phyloP scores from a whole-genome alignment of 2,888 invertebrate genomes.

The Sinotaia quadrata region DNA sequence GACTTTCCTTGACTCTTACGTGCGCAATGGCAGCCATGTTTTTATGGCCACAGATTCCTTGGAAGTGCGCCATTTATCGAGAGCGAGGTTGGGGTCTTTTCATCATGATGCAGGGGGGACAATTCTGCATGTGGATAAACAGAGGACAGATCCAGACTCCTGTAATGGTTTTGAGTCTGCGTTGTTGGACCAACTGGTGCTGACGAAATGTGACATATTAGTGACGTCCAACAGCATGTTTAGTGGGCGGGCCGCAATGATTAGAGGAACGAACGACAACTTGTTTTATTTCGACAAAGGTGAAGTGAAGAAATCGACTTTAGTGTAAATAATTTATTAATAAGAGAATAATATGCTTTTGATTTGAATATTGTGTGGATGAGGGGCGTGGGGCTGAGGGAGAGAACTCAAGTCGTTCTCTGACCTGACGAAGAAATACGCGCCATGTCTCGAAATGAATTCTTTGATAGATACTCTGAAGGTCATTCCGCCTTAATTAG shows the following conservation, averaged over 20 bases:
- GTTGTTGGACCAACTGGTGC: constrained; percentile 34
- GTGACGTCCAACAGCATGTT: constrained; percentile 34
- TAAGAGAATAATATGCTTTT: too few relatives aligned
- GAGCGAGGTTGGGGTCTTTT: constrained; percentile 11
- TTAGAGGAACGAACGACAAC: not conserved
- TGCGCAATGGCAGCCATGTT: constrained; percentile 29
- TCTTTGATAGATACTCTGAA: too few relatives aligned
- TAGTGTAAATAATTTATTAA: too few relatives aligned
- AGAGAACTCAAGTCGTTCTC: too few relatives aligned
- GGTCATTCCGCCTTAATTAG: too few relatives aligned
- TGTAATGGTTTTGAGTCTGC: constrained; percentile 34
- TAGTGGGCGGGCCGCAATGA: constrained; percentile 31
- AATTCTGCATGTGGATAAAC: constrained; percentile 31
- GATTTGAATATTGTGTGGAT: too few relatives aligned
- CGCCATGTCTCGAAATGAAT: too few relatives aligned
- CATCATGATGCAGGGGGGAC: constrained; percentile 25
- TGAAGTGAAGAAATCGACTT: not conserved
- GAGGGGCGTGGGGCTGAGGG: too few relatives aligned
- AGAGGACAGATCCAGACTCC: constrained; percentile 7
- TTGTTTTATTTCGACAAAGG: not conserved
- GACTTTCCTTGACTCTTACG: constrained; percentile 30
- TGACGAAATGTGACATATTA: constrained; percentile 33
- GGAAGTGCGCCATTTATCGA: constrained; percentile 11
- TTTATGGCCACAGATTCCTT: constrained; percentile 36
- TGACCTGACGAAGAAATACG: too few relatives aligned